Evolutionary conservation across 2,113 vertebrate genomes (phyloP).

Genomic region (Microcebus ravelobensis): DNA sequence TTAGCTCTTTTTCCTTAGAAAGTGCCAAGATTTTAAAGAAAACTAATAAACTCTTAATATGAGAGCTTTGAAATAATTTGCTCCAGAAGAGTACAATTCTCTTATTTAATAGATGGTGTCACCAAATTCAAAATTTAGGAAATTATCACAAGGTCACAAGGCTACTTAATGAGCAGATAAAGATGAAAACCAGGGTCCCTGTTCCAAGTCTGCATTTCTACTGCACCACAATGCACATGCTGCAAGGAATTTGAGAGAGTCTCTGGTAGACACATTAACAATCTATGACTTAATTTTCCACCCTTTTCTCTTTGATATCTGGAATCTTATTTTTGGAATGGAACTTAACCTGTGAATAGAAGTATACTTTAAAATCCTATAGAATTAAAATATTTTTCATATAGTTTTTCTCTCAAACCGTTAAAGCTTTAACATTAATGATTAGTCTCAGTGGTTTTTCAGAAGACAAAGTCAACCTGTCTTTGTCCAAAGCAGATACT

Average conservation of each 20-base stretch:
- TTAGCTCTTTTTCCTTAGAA: not conserved
- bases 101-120: not conserved
- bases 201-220: not conserved
- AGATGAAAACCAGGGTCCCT: not conserved
- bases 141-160: not conserved
- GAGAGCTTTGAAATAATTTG: not conserved
- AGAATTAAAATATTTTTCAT: not conserved
- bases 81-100: not conserved
- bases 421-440: not conserved
- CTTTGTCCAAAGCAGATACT: not conserved
- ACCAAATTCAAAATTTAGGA: not conserved
- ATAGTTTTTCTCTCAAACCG: not conserved
- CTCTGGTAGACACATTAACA: not conserved
- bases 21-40: not conserved
- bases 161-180: not conserved
- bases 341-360: not conserved
- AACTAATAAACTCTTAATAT: not conserved
- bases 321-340: not conserved
- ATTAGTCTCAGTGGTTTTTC: not conserved
- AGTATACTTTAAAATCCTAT: not conserved
- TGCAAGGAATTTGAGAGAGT: not conserved
- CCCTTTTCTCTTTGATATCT: not conserved
- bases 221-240: fast-evolving
- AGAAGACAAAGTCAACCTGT: not conserved
- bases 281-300: not conserved